Base-by-base conservation (phyloP, 2,113 vertebrate species). In the Reinhardtius hippoglossoides region DNA sequence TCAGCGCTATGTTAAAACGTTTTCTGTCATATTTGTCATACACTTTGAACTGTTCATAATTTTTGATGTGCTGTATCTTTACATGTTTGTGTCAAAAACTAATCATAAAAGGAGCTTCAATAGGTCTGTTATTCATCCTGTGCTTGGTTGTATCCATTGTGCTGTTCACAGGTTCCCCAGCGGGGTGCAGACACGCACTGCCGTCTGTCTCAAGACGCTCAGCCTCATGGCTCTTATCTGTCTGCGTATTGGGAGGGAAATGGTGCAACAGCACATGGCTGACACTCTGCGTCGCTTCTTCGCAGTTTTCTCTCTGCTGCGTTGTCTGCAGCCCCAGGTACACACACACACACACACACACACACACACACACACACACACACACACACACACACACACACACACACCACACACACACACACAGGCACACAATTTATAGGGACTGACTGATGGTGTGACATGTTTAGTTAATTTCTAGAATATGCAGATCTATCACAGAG, bases 241-340 rank as follows among this genome's bases (percentile, higher is more conserved):
- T 85, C 89, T 99, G 86, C 94, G 98, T 54, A 99, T 99, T 0
- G 98, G 98, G 72, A 95, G 96, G 80, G 98, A 99, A 94, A 99
- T 99, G 97, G 98, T 98, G 78, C 97, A 97, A 84, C 97, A 96
- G 90, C 97, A 99, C 89, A 95, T 99, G 89, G 96, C 96, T 0
- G 95, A 97, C 72, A 96, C 96, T 0, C 95, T 99, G 69, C 84
- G 92, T 20, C 93, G 84, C 62, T 99, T 99, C 92, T 99, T 99
- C 0, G 90, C 94, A 12, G 94, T 96, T 2, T 99, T 99, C 79
- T 96, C 98, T 0, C 87, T 96, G 74, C 84, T 97, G 85, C 95
- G 96, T 15, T 94, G 92, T 83, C 93, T 97, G 71, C 94, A 87
- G 81, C 92, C 94, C 27, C 97, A 97, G 96, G 97, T 98, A 87